Conservation (phyloP, 2,113 vertebrate genomes). For the Ailuropoda melanoleuca region DNA sequence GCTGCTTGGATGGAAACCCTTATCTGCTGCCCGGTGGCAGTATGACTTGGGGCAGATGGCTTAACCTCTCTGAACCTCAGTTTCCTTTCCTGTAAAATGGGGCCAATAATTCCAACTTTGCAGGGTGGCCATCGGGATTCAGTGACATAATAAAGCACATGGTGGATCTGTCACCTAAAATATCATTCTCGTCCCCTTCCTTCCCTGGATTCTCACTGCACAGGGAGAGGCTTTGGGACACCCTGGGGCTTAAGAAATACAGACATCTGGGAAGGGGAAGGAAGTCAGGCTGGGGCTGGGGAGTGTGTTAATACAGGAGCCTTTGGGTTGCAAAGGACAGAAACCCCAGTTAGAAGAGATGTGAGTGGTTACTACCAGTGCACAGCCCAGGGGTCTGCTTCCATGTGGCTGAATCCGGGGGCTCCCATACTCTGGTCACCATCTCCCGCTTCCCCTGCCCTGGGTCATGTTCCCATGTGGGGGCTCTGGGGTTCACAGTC, state of each 20-base stretch:
- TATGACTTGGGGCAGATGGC: neutral
- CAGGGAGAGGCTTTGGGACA: neutral
- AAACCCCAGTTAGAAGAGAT: neutral
- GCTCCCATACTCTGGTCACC: neutral
- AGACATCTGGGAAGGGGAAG: neutral
- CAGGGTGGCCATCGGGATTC: neutral
- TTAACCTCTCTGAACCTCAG: neutral
- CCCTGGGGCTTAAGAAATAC: neutral
- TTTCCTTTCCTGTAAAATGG: neutral
- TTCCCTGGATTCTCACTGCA: neutral
- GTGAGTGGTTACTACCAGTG: neutral
- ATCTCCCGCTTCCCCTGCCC: accelerated
- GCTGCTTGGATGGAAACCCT: neutral
- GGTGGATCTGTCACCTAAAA: neutral
- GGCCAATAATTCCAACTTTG: neutral
- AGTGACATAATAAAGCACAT: neutral
- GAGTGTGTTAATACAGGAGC: neutral
- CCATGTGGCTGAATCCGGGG: no score
- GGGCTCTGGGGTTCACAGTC: neutral
- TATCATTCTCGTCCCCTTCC: neutral
- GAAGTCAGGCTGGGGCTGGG: neutral
- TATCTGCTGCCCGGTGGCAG: neutral
- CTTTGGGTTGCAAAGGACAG: neutral
- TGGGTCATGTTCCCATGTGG: neutral
- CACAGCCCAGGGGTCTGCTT: neutral